Evolutionary conservation across 1,140 invertebrate genomes (phyloP).

Genomic region (Nixonia krombeini): DNA sequence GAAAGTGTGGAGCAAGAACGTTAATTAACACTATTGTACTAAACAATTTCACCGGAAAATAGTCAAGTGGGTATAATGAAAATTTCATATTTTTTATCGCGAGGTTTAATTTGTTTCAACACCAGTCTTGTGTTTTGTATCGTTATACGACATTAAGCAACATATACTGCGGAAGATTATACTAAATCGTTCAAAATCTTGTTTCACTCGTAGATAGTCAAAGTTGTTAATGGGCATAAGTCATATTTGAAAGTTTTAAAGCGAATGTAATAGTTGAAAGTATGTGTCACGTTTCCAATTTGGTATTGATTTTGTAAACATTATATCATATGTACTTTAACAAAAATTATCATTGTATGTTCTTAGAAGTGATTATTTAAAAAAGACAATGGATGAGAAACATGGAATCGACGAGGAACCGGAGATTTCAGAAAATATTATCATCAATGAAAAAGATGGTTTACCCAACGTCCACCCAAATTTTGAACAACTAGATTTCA

Average conservation of each 20-base stretch:
- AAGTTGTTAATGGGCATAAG: too few relatives aligned
- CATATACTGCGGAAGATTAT: too few relatives aligned
- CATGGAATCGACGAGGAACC: conserved; percentile 66
- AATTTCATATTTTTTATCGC: not conserved
- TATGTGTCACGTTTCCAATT: too few relatives aligned
- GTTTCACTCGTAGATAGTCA: too few relatives aligned
- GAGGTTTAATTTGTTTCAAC: too few relatives aligned
- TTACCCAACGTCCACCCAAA: conserved; percentile 86
- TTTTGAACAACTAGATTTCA: conserved; percentile 67
- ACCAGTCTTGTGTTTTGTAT: too few relatives aligned
- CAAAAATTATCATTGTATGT: too few relatives aligned
- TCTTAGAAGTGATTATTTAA: not conserved
- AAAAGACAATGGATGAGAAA: conserved; percentile 60
- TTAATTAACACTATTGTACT: not conserved
- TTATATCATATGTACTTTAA: not conserved
- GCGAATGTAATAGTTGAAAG: too few relatives aligned
- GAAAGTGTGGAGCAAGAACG: not conserved
- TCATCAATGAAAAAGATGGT: conserved; percentile 87
- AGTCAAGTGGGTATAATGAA: not conserved
- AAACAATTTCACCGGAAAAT: too few relatives aligned
- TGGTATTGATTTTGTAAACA: too few relatives aligned
- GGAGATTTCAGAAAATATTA: conserved; percentile 78
- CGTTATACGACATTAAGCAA: too few relatives aligned
- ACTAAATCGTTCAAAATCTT: not conserved
- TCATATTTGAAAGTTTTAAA: too few relatives aligned